Percentiles rank a stretch among this genome's conserved stretches.
Evolutionary conservation across 2,797 vertebrate species (phyloP).

Genomic region (Enteromius treurensis): DNA sequence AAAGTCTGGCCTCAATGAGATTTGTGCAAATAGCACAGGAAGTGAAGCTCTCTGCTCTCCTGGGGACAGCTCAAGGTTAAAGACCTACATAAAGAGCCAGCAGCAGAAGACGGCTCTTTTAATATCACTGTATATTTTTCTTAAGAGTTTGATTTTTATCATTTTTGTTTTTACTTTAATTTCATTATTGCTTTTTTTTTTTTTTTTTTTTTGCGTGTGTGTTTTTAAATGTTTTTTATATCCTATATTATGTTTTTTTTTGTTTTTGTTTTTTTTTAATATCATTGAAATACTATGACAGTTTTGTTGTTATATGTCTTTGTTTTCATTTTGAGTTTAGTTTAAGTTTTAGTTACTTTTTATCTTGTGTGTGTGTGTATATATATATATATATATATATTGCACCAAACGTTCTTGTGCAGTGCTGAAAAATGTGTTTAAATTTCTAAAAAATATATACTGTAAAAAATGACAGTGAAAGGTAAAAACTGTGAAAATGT

Average conservation of each 20-base stretch:
- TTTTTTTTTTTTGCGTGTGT: background rate
- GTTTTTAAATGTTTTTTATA: background rate
- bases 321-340: background rate
- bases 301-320: background rate
- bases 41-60: background rate
- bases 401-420: too few relatives aligned
- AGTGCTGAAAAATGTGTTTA: too few relatives aligned
- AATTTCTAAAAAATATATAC: too few relatives aligned
- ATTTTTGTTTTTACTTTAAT: background rate
- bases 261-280: too few relatives aligned
- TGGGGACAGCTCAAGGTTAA: slow-evolving; percentile 31
- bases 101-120: background rate
- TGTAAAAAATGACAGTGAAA: too few relatives aligned
- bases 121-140: background rate
- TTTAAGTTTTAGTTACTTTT: background rate
- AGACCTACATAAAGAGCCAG: slow-evolving; percentile 2
- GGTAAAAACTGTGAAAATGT: too few relatives aligned
- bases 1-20: slow-evolving; percentile 9
- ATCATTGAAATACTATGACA: too few relatives aligned
- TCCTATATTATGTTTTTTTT: background rate
- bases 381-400: too few relatives aligned
- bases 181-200: too few relatives aligned
- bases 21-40: slow-evolving; percentile 24
- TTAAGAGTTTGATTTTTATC: background rate
- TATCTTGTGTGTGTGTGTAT: too few relatives aligned